Conservation (phyloP, 2,888 invertebrate species). For the Mesorhabditis sp. region DNA sequence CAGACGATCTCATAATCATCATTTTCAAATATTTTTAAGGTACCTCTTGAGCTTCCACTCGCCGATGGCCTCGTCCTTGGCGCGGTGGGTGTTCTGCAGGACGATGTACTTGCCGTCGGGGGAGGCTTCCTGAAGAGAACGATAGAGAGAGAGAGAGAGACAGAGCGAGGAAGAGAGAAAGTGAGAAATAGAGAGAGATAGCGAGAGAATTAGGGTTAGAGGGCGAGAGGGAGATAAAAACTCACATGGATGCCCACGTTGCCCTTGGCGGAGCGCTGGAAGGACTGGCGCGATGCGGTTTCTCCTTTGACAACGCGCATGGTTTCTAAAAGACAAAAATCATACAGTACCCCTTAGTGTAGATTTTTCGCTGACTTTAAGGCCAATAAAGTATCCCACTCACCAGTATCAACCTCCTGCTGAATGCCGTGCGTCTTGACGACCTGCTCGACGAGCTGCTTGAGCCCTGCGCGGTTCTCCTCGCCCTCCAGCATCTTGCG, state of each 20-base stretch:
- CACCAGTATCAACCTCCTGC: constrained; percentile 48
- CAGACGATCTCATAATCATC: neutral
- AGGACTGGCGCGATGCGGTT: constrained; percentile 62
- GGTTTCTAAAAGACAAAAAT: constrained; percentile 22
- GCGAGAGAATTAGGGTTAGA: neutral
- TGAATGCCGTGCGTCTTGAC: constrained; percentile 54
- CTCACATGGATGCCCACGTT: constrained; percentile 59
- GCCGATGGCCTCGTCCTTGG: constrained; percentile 58
- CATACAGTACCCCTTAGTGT: neutral
- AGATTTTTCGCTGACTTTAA: neutral
- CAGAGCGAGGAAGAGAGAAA: neutral
- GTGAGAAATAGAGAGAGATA: neutral
- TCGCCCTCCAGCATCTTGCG: constrained; percentile 64
- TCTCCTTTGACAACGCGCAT: constrained; percentile 58
- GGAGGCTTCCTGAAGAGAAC: constrained; percentile 56
- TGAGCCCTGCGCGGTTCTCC: constrained; percentile 60
- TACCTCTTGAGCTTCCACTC: constrained; percentile 58
- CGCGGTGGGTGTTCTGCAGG: constrained; percentile 61
- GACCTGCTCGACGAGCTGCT: constrained; percentile 56
- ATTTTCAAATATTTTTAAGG: constrained; percentile 49
- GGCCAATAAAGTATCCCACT: neutral
- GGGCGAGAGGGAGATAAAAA: neutral
- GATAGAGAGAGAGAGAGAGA: neutral
- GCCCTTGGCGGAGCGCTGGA: constrained; percentile 63
- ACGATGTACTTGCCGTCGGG: constrained; percentile 61